Evolutionary conservation across 2,888 invertebrate genomes (phyloP), one percentile per base, ranked within the genome.

Genomic region (Petrolisthes manimaculis): DNA sequence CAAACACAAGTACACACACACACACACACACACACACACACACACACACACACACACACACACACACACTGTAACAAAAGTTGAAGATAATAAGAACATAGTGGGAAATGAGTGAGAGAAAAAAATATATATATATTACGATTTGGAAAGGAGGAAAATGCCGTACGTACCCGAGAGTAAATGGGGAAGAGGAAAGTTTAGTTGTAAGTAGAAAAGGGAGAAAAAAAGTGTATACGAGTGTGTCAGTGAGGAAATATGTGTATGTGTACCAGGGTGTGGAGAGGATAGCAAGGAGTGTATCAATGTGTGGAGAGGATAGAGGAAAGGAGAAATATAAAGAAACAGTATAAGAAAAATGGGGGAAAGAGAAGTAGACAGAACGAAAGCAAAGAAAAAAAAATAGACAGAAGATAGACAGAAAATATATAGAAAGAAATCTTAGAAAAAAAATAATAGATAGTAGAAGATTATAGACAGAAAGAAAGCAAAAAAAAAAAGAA

Each of bases 31-130:
- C 61, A 55, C 61, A 81, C 61, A 61, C 24, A 67, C 67, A 82
- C 67, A 67, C 67, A 82, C 67, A 61, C 24, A 67, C 67, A 83
- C n/a, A 69, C 51, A 69, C 53, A 69, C 53, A 69, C n/a, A 83
- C 69, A 53, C 54, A 69, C 51, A 6, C 54, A 69, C n/a, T 12
- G 5, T 5, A n/a, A 4, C 12, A 18, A 53, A 53, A 79, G 51
- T 51, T 53, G 14, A 51, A 8, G 4, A 53, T 18, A 78, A 14
- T 37, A 12, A 18, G 53, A 18, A 79, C 1, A 55, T n/a, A 53
- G 78, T 51, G 6, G 24, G 53, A 24, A 51, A 9, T 51, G n/a
- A 54, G 55, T 4, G 55, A 54, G 21, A 54, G 55, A 79, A 18
- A 54, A 55, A 79, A 55, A 21, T n/a, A 37, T 75, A 75, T 8